These are phyloP conservation scores for Sitta europaea DNA, from an alignment of 2,113 vertebrate genomes.

Conservation along the genomic window DNA sequence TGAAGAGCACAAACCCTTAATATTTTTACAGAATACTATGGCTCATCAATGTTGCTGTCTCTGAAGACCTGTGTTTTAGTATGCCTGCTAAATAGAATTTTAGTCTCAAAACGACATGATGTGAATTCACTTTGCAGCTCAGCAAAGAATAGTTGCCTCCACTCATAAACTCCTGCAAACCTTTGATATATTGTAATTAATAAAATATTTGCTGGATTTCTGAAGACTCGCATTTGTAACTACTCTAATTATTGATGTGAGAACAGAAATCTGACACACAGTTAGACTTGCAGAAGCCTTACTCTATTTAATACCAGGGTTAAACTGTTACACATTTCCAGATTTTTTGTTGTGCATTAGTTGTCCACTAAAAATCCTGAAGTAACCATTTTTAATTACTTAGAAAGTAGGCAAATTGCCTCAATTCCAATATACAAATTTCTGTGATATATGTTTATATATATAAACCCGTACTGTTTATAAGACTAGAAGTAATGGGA, in stretches of 20 bases:
- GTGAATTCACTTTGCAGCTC: background rate
- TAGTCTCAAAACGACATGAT: background rate
- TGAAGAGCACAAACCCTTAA: background rate
- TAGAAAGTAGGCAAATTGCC: background rate
- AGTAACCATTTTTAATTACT: background rate
- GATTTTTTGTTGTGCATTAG: background rate
- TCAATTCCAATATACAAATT: background rate
- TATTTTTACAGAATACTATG: background rate
- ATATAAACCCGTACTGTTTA: too few species aligned
- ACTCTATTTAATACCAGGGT: background rate
- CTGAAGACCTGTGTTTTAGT: background rate
- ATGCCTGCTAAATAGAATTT: background rate
- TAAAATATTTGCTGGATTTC: background rate
- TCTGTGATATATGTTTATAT: background rate
- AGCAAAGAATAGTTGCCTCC: background rate
- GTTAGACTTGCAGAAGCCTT: background rate
- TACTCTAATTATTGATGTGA: background rate
- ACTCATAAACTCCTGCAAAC: background rate
- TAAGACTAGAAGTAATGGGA: background rate
- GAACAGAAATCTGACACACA: background rate
- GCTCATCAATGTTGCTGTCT: background rate
- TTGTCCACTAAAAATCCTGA: background rate
- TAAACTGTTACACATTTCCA: background rate
- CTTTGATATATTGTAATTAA: background rate
- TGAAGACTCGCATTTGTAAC: background rate